phyloP scores from a whole-genome alignment of 2,888 invertebrate genomes.

The Machimus atricapillus region DNA sequence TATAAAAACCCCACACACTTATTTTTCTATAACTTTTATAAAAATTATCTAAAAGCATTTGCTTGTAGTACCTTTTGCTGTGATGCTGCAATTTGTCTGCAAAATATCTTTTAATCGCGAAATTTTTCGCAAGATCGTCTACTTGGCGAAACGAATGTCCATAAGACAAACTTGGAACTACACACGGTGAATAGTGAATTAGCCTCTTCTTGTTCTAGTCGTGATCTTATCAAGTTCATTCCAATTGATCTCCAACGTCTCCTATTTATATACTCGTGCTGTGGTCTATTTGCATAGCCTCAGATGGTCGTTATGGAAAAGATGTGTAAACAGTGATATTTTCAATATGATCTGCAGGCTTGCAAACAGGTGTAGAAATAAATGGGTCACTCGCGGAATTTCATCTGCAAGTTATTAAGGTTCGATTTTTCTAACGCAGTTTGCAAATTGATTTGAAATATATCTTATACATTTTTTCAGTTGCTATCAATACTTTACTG shows the following conservation, averaged over 20 bases:
- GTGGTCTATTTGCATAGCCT: conserved; percentile 26
- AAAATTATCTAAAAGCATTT: neutral
- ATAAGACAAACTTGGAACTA: neutral
- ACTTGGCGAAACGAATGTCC: neutral
- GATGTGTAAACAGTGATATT: neutral
- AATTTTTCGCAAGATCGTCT: neutral
- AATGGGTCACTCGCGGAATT: neutral
- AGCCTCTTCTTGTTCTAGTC: conserved; percentile 29
- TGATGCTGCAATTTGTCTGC: neutral
- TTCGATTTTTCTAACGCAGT: neutral
- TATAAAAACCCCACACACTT: neutral
- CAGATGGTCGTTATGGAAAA: neutral
- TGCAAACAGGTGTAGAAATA: neutral
- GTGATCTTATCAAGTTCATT: conserved; percentile 41
- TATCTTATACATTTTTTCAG: neutral
- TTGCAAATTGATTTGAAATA: neutral
- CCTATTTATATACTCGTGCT: conserved; percentile 14
- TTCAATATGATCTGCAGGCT: neutral
- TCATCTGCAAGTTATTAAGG: neutral
- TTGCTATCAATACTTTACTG: neutral
- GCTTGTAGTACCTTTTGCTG: neutral
- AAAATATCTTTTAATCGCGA: neutral
- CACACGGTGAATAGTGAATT: neutral
- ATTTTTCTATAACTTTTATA: neutral
- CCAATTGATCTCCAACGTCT: conserved; percentile 39